Evolutionary conservation across 2,113 vertebrate species (phyloP).

Genomic region (Toxostoma redivivum): DNA sequence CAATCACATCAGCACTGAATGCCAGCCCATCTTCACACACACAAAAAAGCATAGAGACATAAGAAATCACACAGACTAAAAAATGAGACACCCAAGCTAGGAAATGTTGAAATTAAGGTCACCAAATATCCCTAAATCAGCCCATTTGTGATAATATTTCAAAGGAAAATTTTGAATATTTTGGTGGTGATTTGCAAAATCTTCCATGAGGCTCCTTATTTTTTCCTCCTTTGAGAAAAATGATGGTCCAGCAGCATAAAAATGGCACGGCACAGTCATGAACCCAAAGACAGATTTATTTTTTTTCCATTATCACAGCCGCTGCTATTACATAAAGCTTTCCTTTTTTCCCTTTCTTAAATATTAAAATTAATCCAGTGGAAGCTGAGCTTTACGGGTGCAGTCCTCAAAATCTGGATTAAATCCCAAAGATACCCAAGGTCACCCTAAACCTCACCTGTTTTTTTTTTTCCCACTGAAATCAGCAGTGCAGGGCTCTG

Average conservation of each 20-base stretch:
- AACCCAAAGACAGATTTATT: not conserved
- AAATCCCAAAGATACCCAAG: not conserved
- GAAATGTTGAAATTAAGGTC: not conserved
- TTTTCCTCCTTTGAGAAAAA: not conserved
- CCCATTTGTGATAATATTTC: not conserved
- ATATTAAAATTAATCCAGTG: not conserved
- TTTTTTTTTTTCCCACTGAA: not conserved
- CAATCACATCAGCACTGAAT: not conserved
- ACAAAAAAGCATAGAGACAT: not conserved
- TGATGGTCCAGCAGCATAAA: not conserved
- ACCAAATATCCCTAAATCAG: not conserved
- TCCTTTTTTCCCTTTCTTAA: not conserved
- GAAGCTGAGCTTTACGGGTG: not conserved
- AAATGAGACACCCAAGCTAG: not conserved
- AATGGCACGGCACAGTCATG: fast-evolving
- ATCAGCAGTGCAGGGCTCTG: not conserved
- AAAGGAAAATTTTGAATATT: not conserved
- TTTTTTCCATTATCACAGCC: not conserved
- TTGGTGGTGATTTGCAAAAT: not conserved
- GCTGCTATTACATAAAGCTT: not conserved
- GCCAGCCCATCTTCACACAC: not conserved
- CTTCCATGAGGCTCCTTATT: not conserved
- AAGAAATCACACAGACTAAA: not conserved
- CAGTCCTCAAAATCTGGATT: not conserved
- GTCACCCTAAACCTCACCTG: not conserved